Evolutionary conservation across 2,113 vertebrate genomes (phyloP).

Genomic region (Brachyhypopomus gauderio): DNA sequence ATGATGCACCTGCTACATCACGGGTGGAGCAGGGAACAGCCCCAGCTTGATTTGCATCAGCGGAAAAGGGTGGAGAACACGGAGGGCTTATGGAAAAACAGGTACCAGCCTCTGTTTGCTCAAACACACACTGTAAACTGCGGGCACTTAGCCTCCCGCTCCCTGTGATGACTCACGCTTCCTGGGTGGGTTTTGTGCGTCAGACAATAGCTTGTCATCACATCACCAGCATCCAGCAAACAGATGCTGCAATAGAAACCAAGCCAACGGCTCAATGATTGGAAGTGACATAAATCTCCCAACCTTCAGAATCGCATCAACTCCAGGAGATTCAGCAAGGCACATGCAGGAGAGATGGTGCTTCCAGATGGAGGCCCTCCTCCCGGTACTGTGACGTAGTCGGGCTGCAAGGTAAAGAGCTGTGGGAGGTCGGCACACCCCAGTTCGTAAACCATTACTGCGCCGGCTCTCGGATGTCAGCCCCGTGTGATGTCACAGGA

Average conservation of each 20-base stretch:
- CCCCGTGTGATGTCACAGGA: neutral
- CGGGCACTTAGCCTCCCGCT: conserved; percentile 6
- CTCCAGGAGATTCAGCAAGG: no score
- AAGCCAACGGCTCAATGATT: neutral
- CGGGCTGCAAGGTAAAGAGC: neutral
- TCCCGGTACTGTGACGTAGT: neutral
- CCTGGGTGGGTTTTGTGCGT: conserved; percentile 32
- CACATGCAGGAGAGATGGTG: neutral
- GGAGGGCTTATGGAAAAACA: conserved; percentile 45
- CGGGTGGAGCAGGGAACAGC: neutral
- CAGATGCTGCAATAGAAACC: neutral
- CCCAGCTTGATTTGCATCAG: neutral
- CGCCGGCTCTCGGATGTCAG: neutral
- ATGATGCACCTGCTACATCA: conserved; percentile 13
- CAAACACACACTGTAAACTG: conserved; percentile 30
- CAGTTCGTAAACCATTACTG: no score
- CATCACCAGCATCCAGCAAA: neutral
- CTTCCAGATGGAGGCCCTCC: neutral
- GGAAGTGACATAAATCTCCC: neutral
- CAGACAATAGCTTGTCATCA: neutral
- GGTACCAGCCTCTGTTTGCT: conserved; percentile 45
- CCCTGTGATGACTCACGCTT: conserved; percentile 40
- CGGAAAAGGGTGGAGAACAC: conserved; percentile 14
- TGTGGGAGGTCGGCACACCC: neutral
- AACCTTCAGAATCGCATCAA: no score